phyloP scores from a whole-genome alignment of 2,113 vertebrate genomes.

The Hippoglossus stenolepis region DNA sequence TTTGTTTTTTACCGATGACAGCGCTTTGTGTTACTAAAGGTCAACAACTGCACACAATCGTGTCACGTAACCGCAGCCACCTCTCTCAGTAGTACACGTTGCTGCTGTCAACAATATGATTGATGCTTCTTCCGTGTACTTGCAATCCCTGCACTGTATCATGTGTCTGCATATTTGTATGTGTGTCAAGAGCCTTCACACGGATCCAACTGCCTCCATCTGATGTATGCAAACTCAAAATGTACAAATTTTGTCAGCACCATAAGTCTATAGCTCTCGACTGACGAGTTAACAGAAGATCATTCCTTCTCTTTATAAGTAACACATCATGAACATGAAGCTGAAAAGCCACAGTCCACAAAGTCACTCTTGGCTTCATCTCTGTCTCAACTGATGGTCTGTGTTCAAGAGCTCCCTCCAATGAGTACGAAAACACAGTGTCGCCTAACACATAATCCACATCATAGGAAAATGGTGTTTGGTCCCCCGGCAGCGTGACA shows the following conservation, averaged over 20 bases:
- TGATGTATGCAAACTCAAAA: not conserved
- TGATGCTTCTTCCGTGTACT: slow-evolving; percentile 27
- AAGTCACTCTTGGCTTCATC: slow-evolving; percentile 56
- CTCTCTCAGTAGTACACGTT: not conserved
- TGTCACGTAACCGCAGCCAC: slow-evolving; percentile 1
- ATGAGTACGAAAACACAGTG: slow-evolving; percentile 50
- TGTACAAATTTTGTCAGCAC: not conserved
- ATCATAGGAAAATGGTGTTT: slow-evolving; percentile 61
- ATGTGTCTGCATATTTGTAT: not conserved
- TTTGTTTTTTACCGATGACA: not conserved
- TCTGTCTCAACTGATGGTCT: slow-evolving; percentile 21
- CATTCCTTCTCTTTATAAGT: not conserved
- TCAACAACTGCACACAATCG: not conserved
- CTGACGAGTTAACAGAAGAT: not conserved
- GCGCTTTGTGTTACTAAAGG: not conserved
- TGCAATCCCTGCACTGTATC: slow-evolving; percentile 1
- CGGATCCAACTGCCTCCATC: not conserved
- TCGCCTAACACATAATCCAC: slow-evolving; percentile 66
- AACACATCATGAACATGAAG: slow-evolving; percentile 11
- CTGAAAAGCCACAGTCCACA: slow-evolving; percentile 26
- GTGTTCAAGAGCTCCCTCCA: slow-evolving; percentile 51
- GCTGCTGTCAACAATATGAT: not conserved
- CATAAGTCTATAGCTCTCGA: not conserved
- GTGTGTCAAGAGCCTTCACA: not conserved
- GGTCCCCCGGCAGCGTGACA: slow-evolving; percentile 54